phyloP scores from a whole-genome alignment of 2,797 vertebrate genomes.

The Microchirus variegatus region DNA sequence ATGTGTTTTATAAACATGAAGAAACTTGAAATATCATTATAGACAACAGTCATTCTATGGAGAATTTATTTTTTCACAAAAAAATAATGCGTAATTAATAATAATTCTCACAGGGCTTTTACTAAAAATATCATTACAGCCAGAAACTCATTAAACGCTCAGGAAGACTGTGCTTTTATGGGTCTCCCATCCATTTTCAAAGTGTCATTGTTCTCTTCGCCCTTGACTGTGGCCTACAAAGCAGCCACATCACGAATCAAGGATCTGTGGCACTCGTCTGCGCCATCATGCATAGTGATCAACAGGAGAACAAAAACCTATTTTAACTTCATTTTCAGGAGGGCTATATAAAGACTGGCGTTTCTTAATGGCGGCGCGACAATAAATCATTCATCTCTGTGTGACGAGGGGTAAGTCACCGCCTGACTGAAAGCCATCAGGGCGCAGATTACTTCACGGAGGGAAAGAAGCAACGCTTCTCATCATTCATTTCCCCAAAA shows the following conservation, averaged over 20 bases:
- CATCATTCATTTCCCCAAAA: slow-evolving; percentile 21
- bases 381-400: slow-evolving; percentile 86
- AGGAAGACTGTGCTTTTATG: slow-evolving; percentile 13
- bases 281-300: slow-evolving; percentile 75
- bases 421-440: slow-evolving; percentile 65
- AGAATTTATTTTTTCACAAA: background rate
- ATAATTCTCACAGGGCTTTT: background rate
- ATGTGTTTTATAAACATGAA: slow-evolving; percentile 2
- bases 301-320: slow-evolving; percentile 68
- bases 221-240: slow-evolving; percentile 47
- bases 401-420: slow-evolving; percentile 72
- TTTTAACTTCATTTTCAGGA: slow-evolving; percentile 75
- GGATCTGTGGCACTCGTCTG: slow-evolving; percentile 53
- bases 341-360: slow-evolving; percentile 74
- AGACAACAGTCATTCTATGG: background rate
- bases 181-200: slow-evolving; percentile 10
- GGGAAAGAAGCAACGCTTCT: slow-evolving; percentile 30
- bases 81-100: background rate
- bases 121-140: background rate
- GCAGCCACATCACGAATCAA: too few species aligned
- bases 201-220: slow-evolving; percentile 29
- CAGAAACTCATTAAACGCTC: slow-evolving; percentile 4
- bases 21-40: background rate
- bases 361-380: slow-evolving; percentile 81
- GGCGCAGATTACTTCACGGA: slow-evolving; percentile 62